Base-by-base conservation (phyloP, 2,797 vertebrate genomes). In the Parauchenoglanis ngamensis region DNA sequence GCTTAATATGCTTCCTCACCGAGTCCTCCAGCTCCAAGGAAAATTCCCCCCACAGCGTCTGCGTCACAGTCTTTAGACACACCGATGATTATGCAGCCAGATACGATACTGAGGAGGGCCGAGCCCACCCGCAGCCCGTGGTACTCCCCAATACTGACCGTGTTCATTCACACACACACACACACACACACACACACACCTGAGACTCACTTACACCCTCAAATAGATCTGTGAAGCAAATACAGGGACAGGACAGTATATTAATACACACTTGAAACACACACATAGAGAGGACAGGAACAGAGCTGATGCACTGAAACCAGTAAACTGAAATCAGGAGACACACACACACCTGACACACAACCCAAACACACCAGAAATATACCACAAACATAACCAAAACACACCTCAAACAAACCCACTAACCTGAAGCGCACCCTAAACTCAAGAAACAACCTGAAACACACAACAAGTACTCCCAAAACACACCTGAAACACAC, bases 11-110 rank as follows among this genome's bases (percentile, higher is more conserved):
- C 7, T 2, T 79, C 95, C 95, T 95, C 92, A 96, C 96, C 96
- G 6, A 97, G 94, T 67, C 95, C 95, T 59, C 96, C 96, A 0
- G 95, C 96, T 82, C 96, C 96, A 46, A 96, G 92, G 87, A 97
- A 96, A 89, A 96, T 95, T 28, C 96, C 95, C 70, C 96, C 96
- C 46, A 96, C 95, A 35, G 96, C 95, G 88, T 96, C 95, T 10
- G 95, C 96, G 7, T 96, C 95, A 83, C 96, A 97, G 87, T 96
- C 95, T 85, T 95, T 92, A 25, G 97, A 98, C 84, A 97, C 94
- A 1, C 96, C 95, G 0, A 97, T 96, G 92, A 97, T 96, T 93
- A 97, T 96, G 93, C 96, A 97, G 90, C 97, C 97, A 0, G 97
- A 96, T 93, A 96, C 95, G 44, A 97, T 96, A 93, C 96, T 92